Conservation (phyloP, 2,888 invertebrate genomes). For the Psylliodes chrysocephalus region DNA sequence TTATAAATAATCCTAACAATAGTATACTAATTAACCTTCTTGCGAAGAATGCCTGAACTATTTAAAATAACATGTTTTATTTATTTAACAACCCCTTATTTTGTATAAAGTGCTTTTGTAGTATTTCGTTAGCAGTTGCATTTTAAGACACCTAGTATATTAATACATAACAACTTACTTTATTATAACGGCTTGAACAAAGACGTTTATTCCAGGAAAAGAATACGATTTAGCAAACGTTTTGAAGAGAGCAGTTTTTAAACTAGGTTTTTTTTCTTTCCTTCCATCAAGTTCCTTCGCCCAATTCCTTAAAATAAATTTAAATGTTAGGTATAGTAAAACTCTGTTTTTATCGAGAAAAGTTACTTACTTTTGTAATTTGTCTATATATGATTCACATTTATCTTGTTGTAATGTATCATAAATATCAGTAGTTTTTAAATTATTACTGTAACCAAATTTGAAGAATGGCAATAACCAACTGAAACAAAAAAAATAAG, state of each 20-base stretch:
- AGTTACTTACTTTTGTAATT: conserved; percentile 67
- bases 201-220: conserved; percentile 70
- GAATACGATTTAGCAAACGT: conserved; percentile 72
- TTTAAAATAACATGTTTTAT: too few species aligned
- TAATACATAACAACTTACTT: too few species aligned
- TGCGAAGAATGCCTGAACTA: too few species aligned
- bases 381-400: conserved; percentile 74
- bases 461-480: conserved; percentile 75
- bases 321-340: neutral
- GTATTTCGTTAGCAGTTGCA: too few species aligned
- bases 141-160: too few species aligned
- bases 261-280: conserved; percentile 65
- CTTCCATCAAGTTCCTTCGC: conserved; percentile 66
- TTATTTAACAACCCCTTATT: too few species aligned
- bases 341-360: neutral
- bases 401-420: conserved; percentile 70
- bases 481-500: conserved; percentile 65
- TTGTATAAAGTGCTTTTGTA: too few species aligned
- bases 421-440: conserved; percentile 75
- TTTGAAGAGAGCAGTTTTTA: conserved; percentile 69
- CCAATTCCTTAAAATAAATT: conserved; percentile 67
- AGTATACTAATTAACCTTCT: too few species aligned
- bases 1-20: too few species aligned
- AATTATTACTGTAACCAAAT: conserved; percentile 71
- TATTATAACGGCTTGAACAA: conserved; percentile 69